These are phyloP conservation scores for Herpetotheres cachinnans DNA, from an alignment of 2,113 vertebrate species.

Conservation along the genomic window DNA sequence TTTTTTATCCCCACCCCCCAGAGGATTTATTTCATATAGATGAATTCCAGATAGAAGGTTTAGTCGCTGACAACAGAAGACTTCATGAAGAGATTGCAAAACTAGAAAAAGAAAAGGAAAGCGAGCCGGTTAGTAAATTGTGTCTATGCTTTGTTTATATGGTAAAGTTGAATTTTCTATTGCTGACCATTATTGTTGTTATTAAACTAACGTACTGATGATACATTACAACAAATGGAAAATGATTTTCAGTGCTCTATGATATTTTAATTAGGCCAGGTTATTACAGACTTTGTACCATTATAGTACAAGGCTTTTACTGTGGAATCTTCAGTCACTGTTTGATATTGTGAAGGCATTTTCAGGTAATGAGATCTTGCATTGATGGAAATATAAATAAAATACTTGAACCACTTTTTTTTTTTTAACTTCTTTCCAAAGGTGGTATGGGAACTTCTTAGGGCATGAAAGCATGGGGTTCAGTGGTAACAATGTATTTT, in stretches of 20 bases:
- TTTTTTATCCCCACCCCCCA: background rate
- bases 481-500: background rate
- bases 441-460: background rate
- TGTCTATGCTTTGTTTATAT: background rate
- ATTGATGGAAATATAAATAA: background rate
- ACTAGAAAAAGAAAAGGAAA: slow-evolving; percentile 87
- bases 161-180: background rate
- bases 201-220: background rate
- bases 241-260: background rate
- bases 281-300: background rate
- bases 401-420: background rate
- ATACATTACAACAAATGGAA: background rate
- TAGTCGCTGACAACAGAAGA: slow-evolving; percentile 80
- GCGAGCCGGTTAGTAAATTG: slow-evolving; percentile 80
- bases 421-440: background rate
- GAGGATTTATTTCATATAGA: slow-evolving; percentile 90
- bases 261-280: background rate
- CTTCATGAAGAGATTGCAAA: slow-evolving; percentile 83
- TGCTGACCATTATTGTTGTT: background rate
- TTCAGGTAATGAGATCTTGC: background rate
- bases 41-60: slow-evolving; percentile 76
- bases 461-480: background rate
- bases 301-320: background rate
- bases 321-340: background rate
- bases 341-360: background rate